Conservation (phyloP, 2,113 vertebrate species). For the Sorex araneus region DNA sequence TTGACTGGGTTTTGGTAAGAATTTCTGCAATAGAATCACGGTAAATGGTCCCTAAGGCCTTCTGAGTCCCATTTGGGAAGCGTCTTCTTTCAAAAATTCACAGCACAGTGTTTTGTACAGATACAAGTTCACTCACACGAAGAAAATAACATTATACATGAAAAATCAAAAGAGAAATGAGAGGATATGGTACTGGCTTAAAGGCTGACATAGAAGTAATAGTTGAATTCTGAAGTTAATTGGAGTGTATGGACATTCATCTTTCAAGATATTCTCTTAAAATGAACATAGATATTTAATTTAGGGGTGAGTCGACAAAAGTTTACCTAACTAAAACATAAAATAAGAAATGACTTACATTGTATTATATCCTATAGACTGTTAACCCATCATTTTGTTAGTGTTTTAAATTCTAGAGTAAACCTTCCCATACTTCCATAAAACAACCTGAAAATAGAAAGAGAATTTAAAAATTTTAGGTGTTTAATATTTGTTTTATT, state of each 20-base stretch:
- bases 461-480: background rate
- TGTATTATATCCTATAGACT: background rate
- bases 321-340: background rate
- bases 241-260: background rate
- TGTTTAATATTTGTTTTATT: too few relatives aligned
- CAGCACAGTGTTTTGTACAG: background rate
- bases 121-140: background rate
- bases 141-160: background rate
- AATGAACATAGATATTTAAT: slow-evolving; percentile 4
- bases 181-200: background rate
- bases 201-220: background rate
- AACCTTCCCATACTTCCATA: background rate
- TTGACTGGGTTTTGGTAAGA: too few relatives aligned
- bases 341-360: background rate
- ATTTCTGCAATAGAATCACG: too few relatives aligned
- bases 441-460: slow-evolving; percentile 28
- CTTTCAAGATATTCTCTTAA: background rate
- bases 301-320: background rate
- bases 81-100: background rate
- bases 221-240: slow-evolving; percentile 13
- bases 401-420: background rate
- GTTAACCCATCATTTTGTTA: background rate
- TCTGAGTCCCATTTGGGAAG: too few relatives aligned
- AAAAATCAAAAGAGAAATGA: background rate
- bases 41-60: too few relatives aligned